Base-by-base conservation (phyloP, 2,113 vertebrate genomes). In the Podilymbus podiceps region DNA sequence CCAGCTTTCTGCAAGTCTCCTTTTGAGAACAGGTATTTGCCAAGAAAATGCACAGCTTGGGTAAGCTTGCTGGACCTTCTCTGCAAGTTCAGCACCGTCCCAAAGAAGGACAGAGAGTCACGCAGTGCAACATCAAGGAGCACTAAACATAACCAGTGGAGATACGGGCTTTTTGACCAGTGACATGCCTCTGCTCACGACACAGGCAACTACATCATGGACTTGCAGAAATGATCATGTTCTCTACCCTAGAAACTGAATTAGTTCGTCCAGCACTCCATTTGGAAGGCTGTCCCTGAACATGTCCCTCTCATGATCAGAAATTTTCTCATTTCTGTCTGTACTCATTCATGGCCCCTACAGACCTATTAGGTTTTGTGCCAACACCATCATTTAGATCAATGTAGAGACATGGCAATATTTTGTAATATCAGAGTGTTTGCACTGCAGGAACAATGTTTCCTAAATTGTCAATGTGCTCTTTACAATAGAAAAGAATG, bases 381-480 rank as follows among this genome's bases (percentile, higher is more conserved):
- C 91, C 84, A 95, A 58, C 2, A 15, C 84, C 80, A 62, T 96
- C 73, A 88, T 85, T 91, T 85, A 94, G 77, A 64, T 88, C 80
- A 82, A 53, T 60, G 74, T 77, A 85, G 58, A 85, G 93, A 96
- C 81, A 85, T 18, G 81, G 85, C 62, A 68, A 63, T 85, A 75
- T 94, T 93, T 85, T 72, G 93, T 91, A 94, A 88, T 93, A 91
- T 79, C 66, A 88, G 69, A 78, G 58, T 13, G 12, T 92, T 92
- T 87, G 68, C 84, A 68, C 76, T 60, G 60, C 86, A 95, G 81
- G 58, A 94, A 94, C 81, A 93, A 75, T n/a, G 81, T 79, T 96
- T 95, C 66, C 87, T 93, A 95, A 94, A 91, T 91, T 94, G 81
- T 95, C 91, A 96, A 66, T 94, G 94, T 89, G 81, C 28, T 89